These are phyloP conservation scores for Philaethria dido DNA, from an alignment of 2,888 invertebrate genomes.

Conservation along the genomic window DNA sequence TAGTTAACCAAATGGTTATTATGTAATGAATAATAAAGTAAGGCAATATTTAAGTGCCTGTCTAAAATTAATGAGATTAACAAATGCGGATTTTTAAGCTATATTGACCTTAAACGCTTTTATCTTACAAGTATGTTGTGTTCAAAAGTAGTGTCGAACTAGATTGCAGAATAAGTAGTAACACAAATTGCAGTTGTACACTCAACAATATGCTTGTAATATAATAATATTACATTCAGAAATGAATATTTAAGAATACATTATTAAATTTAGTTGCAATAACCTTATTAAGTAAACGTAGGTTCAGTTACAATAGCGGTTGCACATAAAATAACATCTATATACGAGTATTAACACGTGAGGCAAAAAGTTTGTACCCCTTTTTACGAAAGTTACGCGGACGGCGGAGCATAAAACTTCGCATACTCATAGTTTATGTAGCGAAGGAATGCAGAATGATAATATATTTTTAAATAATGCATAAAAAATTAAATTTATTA, in stretches of 20 bases:
- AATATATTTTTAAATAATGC: no score
- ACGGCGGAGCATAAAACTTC: no score
- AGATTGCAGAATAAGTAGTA: background rate
- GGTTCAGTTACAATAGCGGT: background rate
- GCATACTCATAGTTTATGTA: no score
- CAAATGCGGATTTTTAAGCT: background rate
- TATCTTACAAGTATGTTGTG: background rate
- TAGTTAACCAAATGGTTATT: constrained; percentile 13
- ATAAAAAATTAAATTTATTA: no score
- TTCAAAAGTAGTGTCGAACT: background rate
- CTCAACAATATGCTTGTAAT: background rate
- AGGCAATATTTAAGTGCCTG: constrained; percentile 36
- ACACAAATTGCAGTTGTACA: background rate
- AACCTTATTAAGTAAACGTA: constrained; percentile 1
- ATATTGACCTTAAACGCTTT: background rate
- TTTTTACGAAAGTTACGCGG: no score
- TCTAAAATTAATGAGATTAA: constrained; percentile 11
- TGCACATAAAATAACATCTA: background rate
- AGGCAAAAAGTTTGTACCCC: no score
- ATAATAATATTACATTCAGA: background rate
- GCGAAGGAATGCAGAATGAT: no score
- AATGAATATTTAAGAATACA: constrained; percentile 1
- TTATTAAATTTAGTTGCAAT: constrained; percentile 4
- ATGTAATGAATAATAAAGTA: constrained; percentile 31
- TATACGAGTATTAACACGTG: no score